A percentile compares a stretch with the other conserved stretches of the same genome.
These are phyloP conservation scores for Eidolon dupreanum DNA, from an alignment of 2,797 vertebrate species.

Conservation along the genomic window DNA sequence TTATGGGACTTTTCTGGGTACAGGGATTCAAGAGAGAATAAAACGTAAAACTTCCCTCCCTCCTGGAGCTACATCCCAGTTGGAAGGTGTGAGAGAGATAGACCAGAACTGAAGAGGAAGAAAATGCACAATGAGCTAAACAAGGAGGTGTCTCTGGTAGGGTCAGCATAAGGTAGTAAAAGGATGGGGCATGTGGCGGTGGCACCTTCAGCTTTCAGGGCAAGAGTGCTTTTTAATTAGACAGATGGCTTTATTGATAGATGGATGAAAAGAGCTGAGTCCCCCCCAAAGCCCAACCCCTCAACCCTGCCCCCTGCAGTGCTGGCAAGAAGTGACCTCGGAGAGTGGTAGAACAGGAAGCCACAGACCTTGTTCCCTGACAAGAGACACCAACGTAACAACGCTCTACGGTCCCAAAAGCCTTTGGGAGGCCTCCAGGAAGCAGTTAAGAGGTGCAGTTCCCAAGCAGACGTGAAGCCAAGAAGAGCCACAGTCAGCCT, in stretches of 20 bases:
- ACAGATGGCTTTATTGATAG: neutral
- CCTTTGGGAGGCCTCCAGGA: neutral
- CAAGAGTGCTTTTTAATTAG: neutral
- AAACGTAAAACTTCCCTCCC: neutral
- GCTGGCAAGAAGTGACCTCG: neutral
- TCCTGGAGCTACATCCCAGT: neutral
- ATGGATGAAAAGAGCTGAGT: neutral
- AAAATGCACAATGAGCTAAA: neutral
- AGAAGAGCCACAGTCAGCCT: neutral
- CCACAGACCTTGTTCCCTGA: neutral
- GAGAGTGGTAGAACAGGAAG: neutral
- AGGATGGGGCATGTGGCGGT: too few relatives aligned
- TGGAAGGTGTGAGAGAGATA: neutral
- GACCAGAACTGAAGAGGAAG: neutral
- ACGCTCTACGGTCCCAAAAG: too few relatives aligned
- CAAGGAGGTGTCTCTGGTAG: neutral
- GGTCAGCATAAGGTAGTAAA: too few relatives aligned
- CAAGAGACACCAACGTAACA: neutral
- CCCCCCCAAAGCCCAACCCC: too few relatives aligned
- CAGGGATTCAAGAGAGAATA: neutral
- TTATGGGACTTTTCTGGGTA: neutral
- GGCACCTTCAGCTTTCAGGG: neutral
- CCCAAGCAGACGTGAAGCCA: neutral
- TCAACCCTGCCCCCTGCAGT: neutral
- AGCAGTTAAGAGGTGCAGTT: neutral